These are phyloP conservation scores for Nixonia krombeini DNA, from an alignment of 1,140 invertebrate species.

Conservation along the genomic window DNA sequence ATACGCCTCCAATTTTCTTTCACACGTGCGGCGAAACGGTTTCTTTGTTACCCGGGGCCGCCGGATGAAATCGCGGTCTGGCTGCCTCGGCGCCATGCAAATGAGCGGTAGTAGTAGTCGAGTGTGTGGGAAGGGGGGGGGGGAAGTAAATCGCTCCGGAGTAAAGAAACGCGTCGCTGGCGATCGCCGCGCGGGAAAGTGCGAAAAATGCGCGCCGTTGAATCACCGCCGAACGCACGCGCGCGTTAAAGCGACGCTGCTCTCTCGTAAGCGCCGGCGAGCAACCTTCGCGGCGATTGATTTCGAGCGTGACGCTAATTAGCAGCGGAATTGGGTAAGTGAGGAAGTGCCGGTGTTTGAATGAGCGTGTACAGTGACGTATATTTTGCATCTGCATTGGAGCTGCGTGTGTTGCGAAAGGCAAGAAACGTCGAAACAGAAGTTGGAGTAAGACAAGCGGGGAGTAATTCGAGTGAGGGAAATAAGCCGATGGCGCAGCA, in stretches of 20 bases:
- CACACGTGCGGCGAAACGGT: not conserved
- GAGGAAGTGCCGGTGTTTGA: too few species aligned
- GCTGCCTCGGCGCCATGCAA: constrained; percentile 1
- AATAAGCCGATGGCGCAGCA: constrained; percentile 21
- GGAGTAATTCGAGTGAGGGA: constrained; percentile 7
- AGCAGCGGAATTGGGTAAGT: too few species aligned
- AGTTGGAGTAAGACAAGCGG: not conserved
- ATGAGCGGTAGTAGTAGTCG: constrained; percentile 1
- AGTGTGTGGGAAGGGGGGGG: too few species aligned
- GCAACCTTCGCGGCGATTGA: not conserved
- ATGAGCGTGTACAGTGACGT: too few species aligned
- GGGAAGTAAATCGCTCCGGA: constrained; percentile 2
- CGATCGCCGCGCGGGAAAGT: not conserved
- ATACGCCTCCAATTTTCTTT: constrained; percentile 1
- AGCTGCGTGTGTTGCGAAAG: too few species aligned
- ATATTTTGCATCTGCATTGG: too few species aligned
- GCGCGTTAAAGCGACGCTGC: too few species aligned
- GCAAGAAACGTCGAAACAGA: not conserved
- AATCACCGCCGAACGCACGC: too few species aligned
- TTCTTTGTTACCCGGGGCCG: not conserved
- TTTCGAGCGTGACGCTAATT: not conserved
- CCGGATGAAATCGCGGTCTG: constrained; percentile 2
- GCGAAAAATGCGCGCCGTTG: not conserved
- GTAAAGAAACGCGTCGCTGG: not conserved
- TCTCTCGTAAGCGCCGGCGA: too few species aligned